Conservation (phyloP, 2,888 invertebrate genomes). For the Pachycephus smyrnensis region DNA sequence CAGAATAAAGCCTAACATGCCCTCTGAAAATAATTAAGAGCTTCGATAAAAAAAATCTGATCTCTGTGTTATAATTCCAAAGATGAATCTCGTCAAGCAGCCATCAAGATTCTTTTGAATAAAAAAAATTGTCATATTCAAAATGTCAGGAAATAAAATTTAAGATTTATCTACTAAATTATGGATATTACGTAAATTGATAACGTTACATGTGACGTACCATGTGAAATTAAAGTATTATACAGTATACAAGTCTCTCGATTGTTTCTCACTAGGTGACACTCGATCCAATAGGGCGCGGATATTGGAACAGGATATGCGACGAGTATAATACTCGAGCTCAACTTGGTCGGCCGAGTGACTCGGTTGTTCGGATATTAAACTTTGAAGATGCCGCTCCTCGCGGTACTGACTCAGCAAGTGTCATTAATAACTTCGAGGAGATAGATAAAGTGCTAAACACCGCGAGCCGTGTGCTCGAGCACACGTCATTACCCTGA, state of each 20-base stretch:
- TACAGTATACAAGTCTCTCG: conserved; percentile 11
- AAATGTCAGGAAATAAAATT: not conserved
- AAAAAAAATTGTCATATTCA: not conserved
- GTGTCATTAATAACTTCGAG: conserved; percentile 59
- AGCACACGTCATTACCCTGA: conserved; percentile 48
- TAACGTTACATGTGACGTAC: not conserved
- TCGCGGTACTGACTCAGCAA: conserved; percentile 55
- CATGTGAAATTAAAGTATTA: not conserved
- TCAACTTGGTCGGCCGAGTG: conserved; percentile 20
- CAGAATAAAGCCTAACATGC: not conserved
- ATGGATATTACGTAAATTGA: not conserved
- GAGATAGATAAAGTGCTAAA: conserved; percentile 57
- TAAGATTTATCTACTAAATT: not conserved
- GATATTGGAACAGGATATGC: conserved; percentile 31
- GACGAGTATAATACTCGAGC: conserved; percentile 33
- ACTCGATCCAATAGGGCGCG: conserved; percentile 28
- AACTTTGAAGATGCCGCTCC: conserved; percentile 57
- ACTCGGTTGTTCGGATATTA: conserved; percentile 59
- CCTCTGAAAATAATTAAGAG: not conserved
- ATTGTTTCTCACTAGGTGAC: conserved; percentile 17
- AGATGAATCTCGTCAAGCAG: conserved; percentile 5
- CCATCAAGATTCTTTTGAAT: not conserved
- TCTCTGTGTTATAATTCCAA: conserved; percentile 5
- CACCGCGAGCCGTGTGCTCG: conserved; percentile 42
- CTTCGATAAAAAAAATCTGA: not conserved